Evolutionary conservation across 2,888 invertebrate species (phyloP).

Genomic region (Eremobia ochroleuca): DNA sequence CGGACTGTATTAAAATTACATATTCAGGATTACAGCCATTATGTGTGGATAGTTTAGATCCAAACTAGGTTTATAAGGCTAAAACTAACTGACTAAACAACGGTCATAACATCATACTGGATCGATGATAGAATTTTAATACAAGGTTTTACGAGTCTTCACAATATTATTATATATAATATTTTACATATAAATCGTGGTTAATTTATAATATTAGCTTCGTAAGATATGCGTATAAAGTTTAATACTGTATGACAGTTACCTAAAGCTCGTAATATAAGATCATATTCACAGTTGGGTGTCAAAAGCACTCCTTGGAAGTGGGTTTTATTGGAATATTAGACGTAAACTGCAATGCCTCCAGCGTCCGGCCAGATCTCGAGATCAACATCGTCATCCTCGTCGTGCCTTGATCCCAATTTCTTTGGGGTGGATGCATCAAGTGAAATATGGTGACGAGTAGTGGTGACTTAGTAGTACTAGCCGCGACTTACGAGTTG

Average conservation of each 20-base stretch:
- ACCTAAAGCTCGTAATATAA: not conserved
- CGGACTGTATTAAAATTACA: not conserved
- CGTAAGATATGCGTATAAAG: not conserved
- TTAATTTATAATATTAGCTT: conserved; percentile 21
- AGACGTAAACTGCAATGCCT: no score
- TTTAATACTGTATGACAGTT: conserved; percentile 10
- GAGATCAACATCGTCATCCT: not conserved
- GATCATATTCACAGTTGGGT: not conserved
- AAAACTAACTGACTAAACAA: not conserved
- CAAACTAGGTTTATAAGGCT: not conserved
- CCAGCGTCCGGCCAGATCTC: not conserved
- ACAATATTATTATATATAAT: conserved; percentile 25
- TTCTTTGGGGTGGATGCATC: not conserved
- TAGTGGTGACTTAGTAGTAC: no score
- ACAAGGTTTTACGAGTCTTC: conserved; percentile 3
- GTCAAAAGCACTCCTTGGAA: not conserved
- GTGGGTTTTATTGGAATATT: not conserved
- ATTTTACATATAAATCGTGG: conserved; percentile 22
- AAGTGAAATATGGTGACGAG: not conserved
- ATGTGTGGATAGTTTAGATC: not conserved
- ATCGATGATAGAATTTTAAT: conserved; percentile 4
- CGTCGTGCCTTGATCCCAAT: not conserved
- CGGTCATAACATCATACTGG: not conserved
- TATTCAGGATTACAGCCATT: not conserved
- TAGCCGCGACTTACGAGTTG: no score